phyloP scores from a whole-genome alignment of 1,140 invertebrate genomes.

The Drosophila serrata region DNA sequence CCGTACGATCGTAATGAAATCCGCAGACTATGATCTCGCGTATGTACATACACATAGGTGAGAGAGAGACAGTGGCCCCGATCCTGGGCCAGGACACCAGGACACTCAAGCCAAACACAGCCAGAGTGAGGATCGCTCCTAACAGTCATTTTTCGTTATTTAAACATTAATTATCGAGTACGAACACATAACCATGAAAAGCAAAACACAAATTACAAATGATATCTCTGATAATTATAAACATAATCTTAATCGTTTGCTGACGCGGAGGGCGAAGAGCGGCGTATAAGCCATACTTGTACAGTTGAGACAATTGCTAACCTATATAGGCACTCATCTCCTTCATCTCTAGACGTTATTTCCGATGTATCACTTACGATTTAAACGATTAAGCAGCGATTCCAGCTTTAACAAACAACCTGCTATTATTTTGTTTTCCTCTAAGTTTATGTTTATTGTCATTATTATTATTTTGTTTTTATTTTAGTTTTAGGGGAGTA shows the following conservation, averaged over 20 bases:
- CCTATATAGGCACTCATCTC: slow-evolving; percentile 66
- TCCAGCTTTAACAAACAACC: slow-evolving; percentile 70
- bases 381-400: slow-evolving; percentile 71
- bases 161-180: slow-evolving; percentile 49
- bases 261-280: slow-evolving; percentile 21
- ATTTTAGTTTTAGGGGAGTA: slow-evolving; percentile 60
- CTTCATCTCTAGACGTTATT: slow-evolving; percentile 60
- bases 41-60: slow-evolving; percentile 46
- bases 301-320: slow-evolving; percentile 78
- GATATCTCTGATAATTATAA: slow-evolving; percentile 47
- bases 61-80: slow-evolving; percentile 8
- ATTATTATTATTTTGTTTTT: slow-evolving; percentile 65
- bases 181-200: slow-evolving; percentile 46
- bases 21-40: slow-evolving; percentile 32
- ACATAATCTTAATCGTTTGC: slow-evolving; percentile 52
- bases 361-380: slow-evolving; percentile 44
- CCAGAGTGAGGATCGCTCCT: slow-evolving; percentile 56
- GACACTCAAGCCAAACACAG: slow-evolving; percentile 34
- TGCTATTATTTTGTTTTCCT: slow-evolving; percentile 62
- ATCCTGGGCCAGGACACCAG: slow-evolving; percentile 16
- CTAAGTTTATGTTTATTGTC: slow-evolving; percentile 37
- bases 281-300: slow-evolving; percentile 73
- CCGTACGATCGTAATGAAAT: slow-evolving; percentile 24
- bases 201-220: slow-evolving; percentile 32
- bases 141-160: slow-evolving; percentile 71